Base-by-base conservation (phyloP, 2,797 vertebrate species). In the Liasis olivaceus region DNA sequence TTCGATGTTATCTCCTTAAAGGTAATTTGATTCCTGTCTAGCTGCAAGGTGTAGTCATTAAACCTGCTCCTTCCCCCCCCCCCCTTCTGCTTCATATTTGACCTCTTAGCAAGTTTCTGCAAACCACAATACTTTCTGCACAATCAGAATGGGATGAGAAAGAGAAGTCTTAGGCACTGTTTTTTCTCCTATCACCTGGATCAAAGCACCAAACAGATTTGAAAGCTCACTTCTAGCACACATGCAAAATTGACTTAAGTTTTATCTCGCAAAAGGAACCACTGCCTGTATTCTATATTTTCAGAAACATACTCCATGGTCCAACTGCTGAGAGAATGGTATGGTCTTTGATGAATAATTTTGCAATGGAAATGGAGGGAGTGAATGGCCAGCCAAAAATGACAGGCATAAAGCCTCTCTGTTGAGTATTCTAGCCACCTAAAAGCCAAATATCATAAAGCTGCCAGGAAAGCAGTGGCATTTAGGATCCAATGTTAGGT, bases 241-340 rank as follows among this genome's bases (percentile, higher is more conserved):
- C n/a, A 0, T 64, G 92, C 93, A 51, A 89, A 2, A 92, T 93
- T 94, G 31, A 95, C 89, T 95, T 64, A 90, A 90, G 87, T 17
- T 93, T 62, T 89, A 94, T 93, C 20, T 89, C 91, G n/a, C 77
- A 94, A 93, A 94, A 90, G 90, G 12, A 59, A 94, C 81, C 0
- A 6, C 3, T 89, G 20, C 2, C 93, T 24, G 56, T 81, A 11
- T 6, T 93, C 24, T 36, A 0, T 0, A 20, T n/a, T 90, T 93
- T 91, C 90, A 92, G 8, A 90, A 89, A 93, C 88, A 56, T 0
- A 0, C 14, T 72, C 1, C 1, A n/a, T 86, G 6, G 24, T 22
- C 91, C 12, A 24, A 8, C 9, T 92, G 22, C 13, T 69, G n/a
- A 84, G n/a, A 88, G n/a, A 1, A 42, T 3, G 3, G 69, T 90